These are phyloP conservation scores for Myiotriccus ornatus DNA, from an alignment of 2,797 vertebrate genomes.

Conservation along the genomic window DNA sequence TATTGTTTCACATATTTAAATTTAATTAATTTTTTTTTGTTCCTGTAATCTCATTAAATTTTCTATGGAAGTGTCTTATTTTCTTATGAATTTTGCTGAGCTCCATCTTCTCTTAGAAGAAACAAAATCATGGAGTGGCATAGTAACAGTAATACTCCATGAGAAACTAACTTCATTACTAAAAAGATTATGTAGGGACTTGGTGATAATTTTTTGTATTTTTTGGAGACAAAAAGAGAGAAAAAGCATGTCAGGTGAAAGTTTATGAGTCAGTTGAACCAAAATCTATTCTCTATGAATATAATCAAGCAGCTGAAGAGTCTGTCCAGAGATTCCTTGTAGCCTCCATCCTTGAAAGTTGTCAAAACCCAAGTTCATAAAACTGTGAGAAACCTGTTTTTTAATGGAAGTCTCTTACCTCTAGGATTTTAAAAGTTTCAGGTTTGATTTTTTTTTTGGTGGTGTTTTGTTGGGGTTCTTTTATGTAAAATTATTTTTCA, in stretches of 20 bases:
- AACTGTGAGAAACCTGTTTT: neutral
- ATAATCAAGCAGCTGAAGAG: neutral
- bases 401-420: neutral
- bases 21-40: neutral
- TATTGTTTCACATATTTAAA: neutral
- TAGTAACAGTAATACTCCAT: neutral
- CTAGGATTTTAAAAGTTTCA: neutral
- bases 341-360: neutral
- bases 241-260: neutral
- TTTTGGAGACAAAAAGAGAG: neutral
- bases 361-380: neutral
- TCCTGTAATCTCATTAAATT: neutral
- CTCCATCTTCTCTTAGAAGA: neutral
- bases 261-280: neutral
- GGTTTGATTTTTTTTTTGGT: neutral
- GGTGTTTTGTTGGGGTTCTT: fast-evolving
- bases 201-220: neutral
- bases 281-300: neutral
- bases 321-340: neutral
- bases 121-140: neutral
- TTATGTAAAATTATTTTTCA: neutral
- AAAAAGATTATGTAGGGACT: neutral
- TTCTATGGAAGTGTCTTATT: neutral
- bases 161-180: neutral
- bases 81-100: neutral